These are phyloP conservation scores for Epinephelus awoara DNA, from an alignment of 2,797 vertebrate species.

Conservation along the genomic window DNA sequence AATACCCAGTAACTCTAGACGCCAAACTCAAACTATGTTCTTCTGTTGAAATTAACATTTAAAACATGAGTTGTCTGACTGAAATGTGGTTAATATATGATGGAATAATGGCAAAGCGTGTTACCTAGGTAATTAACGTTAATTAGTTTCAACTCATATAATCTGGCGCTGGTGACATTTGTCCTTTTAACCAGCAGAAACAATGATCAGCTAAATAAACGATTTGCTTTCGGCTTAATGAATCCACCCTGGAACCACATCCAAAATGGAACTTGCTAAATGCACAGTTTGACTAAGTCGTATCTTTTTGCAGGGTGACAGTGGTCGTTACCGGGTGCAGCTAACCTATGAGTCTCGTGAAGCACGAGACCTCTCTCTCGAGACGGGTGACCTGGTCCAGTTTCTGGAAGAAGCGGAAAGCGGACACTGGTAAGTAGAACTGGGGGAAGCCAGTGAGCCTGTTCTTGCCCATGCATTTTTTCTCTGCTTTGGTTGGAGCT, in stretches of 20 bases:
- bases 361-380: constrained; percentile 80
- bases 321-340: constrained; percentile 87
- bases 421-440: constrained; percentile 85
- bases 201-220: not conserved
- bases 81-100: too few relatives aligned
- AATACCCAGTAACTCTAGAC: too few relatives aligned
- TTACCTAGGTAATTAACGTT: not conserved
- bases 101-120: not conserved
- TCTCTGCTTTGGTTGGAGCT: constrained; percentile 6
- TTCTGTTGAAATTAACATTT: too few relatives aligned
- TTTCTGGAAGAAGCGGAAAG: constrained; percentile 89
- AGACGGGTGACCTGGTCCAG: constrained; percentile 88
- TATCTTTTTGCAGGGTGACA: constrained; percentile 77
- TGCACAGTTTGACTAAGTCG: not conserved
- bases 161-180: not conserved
- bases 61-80: too few relatives aligned
- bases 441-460: not conserved
- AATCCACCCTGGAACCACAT: not conserved
- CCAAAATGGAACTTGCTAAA: not conserved
- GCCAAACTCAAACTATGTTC: too few relatives aligned
- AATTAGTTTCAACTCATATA: not conserved
- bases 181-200: not conserved
- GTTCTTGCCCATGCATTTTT: not conserved
- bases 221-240: not conserved
- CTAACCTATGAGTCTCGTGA: constrained; percentile 86